Evolutionary conservation across 2,888 invertebrate genomes (phyloP), one percentile per base, ranked within the genome.

Genomic region (Troides oblongomaculatus): DNA sequence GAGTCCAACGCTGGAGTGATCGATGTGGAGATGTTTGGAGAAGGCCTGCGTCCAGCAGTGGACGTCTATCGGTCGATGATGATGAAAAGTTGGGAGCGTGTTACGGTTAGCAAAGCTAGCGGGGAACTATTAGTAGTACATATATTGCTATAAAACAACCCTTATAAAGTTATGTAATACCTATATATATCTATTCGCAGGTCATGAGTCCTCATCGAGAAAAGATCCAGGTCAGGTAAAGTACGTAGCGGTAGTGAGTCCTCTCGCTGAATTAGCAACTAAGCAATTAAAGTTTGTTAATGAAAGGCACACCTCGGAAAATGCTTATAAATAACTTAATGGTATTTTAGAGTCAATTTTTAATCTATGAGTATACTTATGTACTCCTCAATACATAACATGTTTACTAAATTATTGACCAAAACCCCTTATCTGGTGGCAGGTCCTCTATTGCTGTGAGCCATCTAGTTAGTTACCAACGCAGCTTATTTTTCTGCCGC

Each of bases 251-350:
- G 57, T 58, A 58, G 23, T n/a, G 14, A 43, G 69, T 65, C 39
- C 46, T 46, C 65, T 23, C 36, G 50, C 46, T 70, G 66, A 66
- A 66, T 66, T 66, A 62, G 62, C 65, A 69, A 69, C 65, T 62
- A 43, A 21, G 62, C 66, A 70, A 66, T 70, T 70, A 70, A 62
- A 65, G 62, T 70, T 70, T 21, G 30, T 62, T 70, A 70, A 66
- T 66, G 39, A 62, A 62, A 70, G 43, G 62, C 14, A 57, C 57
- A 58, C 62, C 58, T 58, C 50, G n/a, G 58, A 18, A 36, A 46
- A 46, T 2, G 60, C 58, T 62, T 36, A 59, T 63, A 58, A 50
- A 62, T 66, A 58, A 65, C 56, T 65, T 21, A 57, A 56, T 30
- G 4, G 57, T 14, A n/a, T 7, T 23, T 7, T 58, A 7, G 53